Evolutionary conservation across 2,113 vertebrate species (phyloP), one percentile per base, ranked within the genome.

Genomic region (Cettia cetti): DNA sequence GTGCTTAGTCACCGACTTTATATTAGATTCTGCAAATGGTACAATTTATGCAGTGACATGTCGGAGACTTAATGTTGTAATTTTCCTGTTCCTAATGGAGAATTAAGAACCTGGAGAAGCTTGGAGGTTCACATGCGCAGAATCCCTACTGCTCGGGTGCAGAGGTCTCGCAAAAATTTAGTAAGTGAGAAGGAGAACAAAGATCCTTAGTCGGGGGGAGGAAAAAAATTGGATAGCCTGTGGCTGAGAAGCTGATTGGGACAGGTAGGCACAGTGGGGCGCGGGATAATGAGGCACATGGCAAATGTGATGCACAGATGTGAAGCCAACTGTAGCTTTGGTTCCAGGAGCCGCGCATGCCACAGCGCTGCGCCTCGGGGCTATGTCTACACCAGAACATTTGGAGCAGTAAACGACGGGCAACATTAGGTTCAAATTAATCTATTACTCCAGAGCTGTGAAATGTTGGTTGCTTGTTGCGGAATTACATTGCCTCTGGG

Each of bases 221-320:
- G 0, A 57, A 93, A 96, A 97, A 98, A 98, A 97, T 96, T 97
- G 97, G 97, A 98, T 98, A 95, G 98, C 98, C 98, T 98, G 98
- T 98, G 98, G 98, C 98, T 98, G 98, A 98, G 98, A 98, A 97
- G 97, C 97, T 98, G 98, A 98, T 97, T 97, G 94, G 97, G 98
- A 98, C 98, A 98, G 98, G 98, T 98, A 98, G 97, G 98, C 97
- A 98, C 98, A 98, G 98, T 97, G 95, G 98, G 98, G 97, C 86
- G 98, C 96, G 89, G 98, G 97, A 97, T 98, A 98, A 98, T 98
- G 98, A 98, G 98, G 97, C 97, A 97, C 97, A 98, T 98, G 97
- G 98, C 97, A 98, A 98, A 99, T 98, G 98, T 98, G 98, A 99
- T 98, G 98, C 98, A 98, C 98, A 99, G 98, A 99, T 99, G 99